Base-by-base conservation (phyloP, 2,113 vertebrate species). In the Sander vitreus region DNA sequence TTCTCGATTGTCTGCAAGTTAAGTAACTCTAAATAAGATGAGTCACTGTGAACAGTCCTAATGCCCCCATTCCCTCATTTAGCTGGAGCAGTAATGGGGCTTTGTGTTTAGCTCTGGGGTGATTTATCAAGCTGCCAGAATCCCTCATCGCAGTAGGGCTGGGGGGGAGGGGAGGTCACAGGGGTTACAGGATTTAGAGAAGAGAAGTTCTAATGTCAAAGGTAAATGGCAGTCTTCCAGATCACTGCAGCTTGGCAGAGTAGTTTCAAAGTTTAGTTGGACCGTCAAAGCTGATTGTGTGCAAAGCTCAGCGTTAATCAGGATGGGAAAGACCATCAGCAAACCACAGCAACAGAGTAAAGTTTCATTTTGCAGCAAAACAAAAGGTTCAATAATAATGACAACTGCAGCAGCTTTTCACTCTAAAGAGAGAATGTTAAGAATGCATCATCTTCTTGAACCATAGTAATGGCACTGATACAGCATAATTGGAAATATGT, bases 141-240 rank as follows among this genome's bases (percentile, higher is more conserved):
- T 75, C 55, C 47, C 59, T 84, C 66, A 75, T 81, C 57, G 76
- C 84, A 83, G 74, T 58, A 15, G 57, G 43, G 25, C 60, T 71
- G 58, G 62, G 62, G 36, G 19, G 45, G 54, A 36, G 47, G 70
- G 67, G 33, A 7, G 72, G 84, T 82, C 79, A 84, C 33, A 25
- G 25, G 43, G 77, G 85, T 85, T 47, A 72, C 12, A 57, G 84
- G 69, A 77, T 71, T 88, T 84, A 75, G 55, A 81, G 59, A 73
- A 62, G 78, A 85, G 62, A 84, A 54, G 59, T 65, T 48, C 50
- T 80, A 18, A 84, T 92, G 88, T 90, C 81, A 84, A 55, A 87
- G 88, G 80, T 93, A 83, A 87, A 86, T 80, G 73, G 79, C 76
- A 59, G 65, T 71, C 60, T 76, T 83, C 85, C 78, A 88, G 60